These are phyloP conservation scores for Crambe crambe DNA, from an alignment of 37 sponge, comb jelly and placozoan species.

Conservation along the genomic window DNA sequence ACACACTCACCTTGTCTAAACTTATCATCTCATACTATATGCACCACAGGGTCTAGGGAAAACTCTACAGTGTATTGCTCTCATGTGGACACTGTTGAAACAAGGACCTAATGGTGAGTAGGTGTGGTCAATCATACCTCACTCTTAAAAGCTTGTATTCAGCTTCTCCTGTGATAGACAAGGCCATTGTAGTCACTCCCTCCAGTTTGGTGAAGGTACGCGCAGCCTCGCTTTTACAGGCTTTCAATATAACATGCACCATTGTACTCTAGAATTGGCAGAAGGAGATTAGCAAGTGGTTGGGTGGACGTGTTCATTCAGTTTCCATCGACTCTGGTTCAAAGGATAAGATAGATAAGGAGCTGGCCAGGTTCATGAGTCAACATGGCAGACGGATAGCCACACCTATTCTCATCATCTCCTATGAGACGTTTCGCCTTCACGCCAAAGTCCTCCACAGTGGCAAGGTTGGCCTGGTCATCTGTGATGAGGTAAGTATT, in stretches of 20 bases:
- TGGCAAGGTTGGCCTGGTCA: slow-evolving; percentile 84
- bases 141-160: background rate
- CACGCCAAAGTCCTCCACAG: slow-evolving; percentile 84
- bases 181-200: slow-evolving; percentile 90
- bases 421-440: slow-evolving; percentile 94
- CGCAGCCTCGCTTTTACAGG: background rate
- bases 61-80: slow-evolving; percentile 94
- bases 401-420: slow-evolving; percentile 86
- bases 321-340: slow-evolving; percentile 94
- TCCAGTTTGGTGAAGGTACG: slow-evolving; percentile 95
- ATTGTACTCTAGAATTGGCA: slow-evolving; percentile 85
- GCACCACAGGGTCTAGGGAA: slow-evolving; percentile 87
- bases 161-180: slow-evolving; percentile 52
- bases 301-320: slow-evolving; percentile 67
- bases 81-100: slow-evolving; percentile 92
- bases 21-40: background rate
- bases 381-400: slow-evolving; percentile 71
- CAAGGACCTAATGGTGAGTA: slow-evolving; percentile 67
- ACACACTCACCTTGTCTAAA: background rate
- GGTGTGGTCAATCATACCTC: background rate
- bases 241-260: too few relatives aligned
- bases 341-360: slow-evolving; percentile 89
- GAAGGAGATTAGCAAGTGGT: slow-evolving; percentile 95
- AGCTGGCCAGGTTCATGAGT: slow-evolving; percentile 55
- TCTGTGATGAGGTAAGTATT: slow-evolving; percentile 88